Percentiles rank a stretch among this genome's conserved stretches.
Evolutionary conservation across 1,140 invertebrate genomes (phyloP).

Genomic region (Diabrotica virgifera): DNA sequence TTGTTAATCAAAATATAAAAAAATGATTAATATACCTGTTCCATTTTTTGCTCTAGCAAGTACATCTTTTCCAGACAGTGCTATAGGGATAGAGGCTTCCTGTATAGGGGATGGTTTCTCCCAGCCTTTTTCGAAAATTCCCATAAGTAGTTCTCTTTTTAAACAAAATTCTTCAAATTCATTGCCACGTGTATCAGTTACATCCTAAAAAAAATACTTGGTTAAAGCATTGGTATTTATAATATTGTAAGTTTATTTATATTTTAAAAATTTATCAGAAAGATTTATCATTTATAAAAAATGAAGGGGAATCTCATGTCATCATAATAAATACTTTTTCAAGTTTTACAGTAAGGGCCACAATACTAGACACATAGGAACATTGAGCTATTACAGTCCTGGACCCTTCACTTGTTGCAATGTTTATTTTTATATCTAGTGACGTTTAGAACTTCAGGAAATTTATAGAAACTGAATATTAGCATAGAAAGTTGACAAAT

Average conservation of each 20-base stretch:
- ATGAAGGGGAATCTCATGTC: constrained; percentile 45
- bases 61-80: constrained; percentile 95
- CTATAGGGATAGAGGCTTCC: constrained; percentile 97
- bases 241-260: constrained; percentile 11
- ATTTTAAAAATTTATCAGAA: constrained; percentile 31
- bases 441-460: too few relatives aligned
- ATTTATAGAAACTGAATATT: too few relatives aligned
- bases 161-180: constrained; percentile 99
- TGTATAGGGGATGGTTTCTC: constrained; percentile 99
- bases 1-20: too few relatives aligned
- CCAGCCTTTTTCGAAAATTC: constrained; percentile 99
- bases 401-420: too few relatives aligned
- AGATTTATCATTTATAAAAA: constrained; percentile 42
- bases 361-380: too few relatives aligned
- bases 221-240: background rate
- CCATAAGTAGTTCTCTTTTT: constrained; percentile 96
- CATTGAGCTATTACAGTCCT: too few relatives aligned
- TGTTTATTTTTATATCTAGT: too few relatives aligned
- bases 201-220: constrained; percentile 71
- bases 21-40: constrained; percentile 60
- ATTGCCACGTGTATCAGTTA: constrained; percentile 98
- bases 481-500: too few relatives aligned
- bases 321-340: constrained; percentile 26
- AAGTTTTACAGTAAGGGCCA: too few relatives aligned
- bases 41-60: constrained; percentile 99